These are phyloP conservation scores for Ginglymostoma cirratum DNA, from an alignment of 2,113 vertebrate species.

Conservation along the genomic window DNA sequence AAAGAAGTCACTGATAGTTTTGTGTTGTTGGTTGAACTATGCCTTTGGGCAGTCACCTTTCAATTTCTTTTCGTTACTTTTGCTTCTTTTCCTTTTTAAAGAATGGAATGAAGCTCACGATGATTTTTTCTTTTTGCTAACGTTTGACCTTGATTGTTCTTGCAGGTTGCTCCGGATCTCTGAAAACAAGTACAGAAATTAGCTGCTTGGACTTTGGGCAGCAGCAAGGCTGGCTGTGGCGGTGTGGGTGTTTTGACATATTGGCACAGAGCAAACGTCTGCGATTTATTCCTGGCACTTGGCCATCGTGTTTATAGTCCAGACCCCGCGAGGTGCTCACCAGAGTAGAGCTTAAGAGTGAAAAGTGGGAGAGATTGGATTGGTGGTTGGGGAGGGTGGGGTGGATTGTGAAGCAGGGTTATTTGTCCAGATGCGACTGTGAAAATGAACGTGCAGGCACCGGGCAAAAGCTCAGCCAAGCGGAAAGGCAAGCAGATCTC, in stretches of 20 bases:
- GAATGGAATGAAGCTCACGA: background rate
- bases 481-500: conserved; percentile 82
- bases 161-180: background rate
- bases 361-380: background rate
- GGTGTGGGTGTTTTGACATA: background rate
- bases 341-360: background rate
- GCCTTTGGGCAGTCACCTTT: background rate
- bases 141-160: background rate
- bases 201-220: background rate
- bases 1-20: background rate
- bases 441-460: conserved; percentile 87
- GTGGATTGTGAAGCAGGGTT: background rate
- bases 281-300: background rate
- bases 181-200: background rate
- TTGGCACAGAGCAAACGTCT: too few relatives aligned
- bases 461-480: conserved; percentile 80
- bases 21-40: background rate
- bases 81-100: background rate
- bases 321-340: too few relatives aligned
- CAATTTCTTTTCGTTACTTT: background rate
- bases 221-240: background rate
- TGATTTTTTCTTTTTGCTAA: background rate
- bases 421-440: background rate
- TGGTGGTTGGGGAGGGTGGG: too few relatives aligned
- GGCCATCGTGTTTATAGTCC: background rate